Evolutionary conservation across 2,888 invertebrate species (phyloP).

Genomic region (Sesamia inferens): DNA sequence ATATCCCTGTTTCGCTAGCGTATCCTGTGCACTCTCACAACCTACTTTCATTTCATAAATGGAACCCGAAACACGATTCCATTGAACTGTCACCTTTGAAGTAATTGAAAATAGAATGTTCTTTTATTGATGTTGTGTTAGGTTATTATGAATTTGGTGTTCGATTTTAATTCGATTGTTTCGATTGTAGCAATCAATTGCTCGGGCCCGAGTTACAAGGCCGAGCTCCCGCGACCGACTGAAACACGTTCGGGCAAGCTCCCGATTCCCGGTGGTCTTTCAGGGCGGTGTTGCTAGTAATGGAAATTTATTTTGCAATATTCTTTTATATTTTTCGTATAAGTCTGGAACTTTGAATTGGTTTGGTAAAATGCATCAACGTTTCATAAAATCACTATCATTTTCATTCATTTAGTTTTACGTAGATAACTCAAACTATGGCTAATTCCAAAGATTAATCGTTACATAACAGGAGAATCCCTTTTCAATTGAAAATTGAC

Average conservation of each 20-base stretch:
- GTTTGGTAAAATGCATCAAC: not conserved
- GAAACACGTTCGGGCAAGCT: constrained; percentile 71
- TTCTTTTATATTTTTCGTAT: not conserved
- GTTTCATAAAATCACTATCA: not conserved
- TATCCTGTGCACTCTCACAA: constrained; percentile 72
- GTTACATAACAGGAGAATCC: not conserved
- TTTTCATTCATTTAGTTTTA: not conserved
- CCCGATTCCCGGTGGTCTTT: constrained; percentile 76
- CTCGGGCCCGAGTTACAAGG: constrained; percentile 63
- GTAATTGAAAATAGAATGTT: constrained; percentile 41
- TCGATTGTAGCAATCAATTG: constrained; percentile 42
- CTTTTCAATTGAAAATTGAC: not conserved
- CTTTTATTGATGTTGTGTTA: constrained; percentile 55
- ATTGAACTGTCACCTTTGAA: constrained; percentile 45
- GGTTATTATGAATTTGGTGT: constrained; percentile 55
- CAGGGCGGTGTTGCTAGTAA: constrained; percentile 75
- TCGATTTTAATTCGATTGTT: constrained; percentile 69
- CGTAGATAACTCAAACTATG: not conserved
- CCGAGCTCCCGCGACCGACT: constrained; percentile 82
- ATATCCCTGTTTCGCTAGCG: constrained; percentile 69
- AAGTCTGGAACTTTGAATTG: not conserved
- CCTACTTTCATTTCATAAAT: constrained; percentile 70
- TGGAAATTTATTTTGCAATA: constrained; percentile 65
- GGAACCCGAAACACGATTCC: constrained; percentile 51
- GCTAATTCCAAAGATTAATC: not conserved